Base-by-base conservation (phyloP, 2,797 vertebrate genomes). In the Linurgus olivaceus region DNA sequence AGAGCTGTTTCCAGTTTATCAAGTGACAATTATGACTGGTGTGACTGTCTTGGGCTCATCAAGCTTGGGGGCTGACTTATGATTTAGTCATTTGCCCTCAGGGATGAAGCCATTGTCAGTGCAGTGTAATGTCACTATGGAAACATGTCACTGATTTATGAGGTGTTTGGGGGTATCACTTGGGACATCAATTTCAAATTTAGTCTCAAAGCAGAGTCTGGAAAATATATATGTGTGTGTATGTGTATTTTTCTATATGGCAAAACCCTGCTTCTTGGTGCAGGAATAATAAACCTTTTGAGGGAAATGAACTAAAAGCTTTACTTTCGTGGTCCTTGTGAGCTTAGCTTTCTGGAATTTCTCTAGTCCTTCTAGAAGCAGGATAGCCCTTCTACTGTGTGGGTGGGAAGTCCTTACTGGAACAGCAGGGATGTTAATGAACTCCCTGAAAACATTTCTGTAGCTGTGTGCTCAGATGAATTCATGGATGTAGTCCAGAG, bases 321-420 rank as follows among this genome's bases (percentile, higher is more conserved):
- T 66, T 2, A 2, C 25, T 93, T 45, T 65, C 10, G 0, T 67
- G 8, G 14, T 67, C 11, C n/a, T 80, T 9, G 0, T 2, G 2
- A 86, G 17, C 14, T 80, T 91, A 31, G 3, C 20, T 63, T 33
- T 79, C 31, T 70, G 33, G 11, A 86, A 33, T 80, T 79, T 82
- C 25, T 85, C 23, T 82, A 45, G 37, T 51, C 24, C 28, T 58
- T 29, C 14, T 71, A 55, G 50, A 86, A 77, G 25, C 16, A 23
- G 54, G 25, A 31, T 13, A 55, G 13, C 37, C 25, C 38, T 61
- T 82, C 28, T 9, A 8, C 63, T 4, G 6, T 8, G 7, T 48
- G 37, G 2, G 2, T 82, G 16, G 40, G 57, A 76, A 59, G 5
- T 37, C 35, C 18, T 33, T 70, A 16, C 29, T 29, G 71, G 31